Percentiles rank a stretch among this genome's conserved stretches.
Conservation (phyloP, 2,113 vertebrate species). For the Catagonus wagneri region DNA sequence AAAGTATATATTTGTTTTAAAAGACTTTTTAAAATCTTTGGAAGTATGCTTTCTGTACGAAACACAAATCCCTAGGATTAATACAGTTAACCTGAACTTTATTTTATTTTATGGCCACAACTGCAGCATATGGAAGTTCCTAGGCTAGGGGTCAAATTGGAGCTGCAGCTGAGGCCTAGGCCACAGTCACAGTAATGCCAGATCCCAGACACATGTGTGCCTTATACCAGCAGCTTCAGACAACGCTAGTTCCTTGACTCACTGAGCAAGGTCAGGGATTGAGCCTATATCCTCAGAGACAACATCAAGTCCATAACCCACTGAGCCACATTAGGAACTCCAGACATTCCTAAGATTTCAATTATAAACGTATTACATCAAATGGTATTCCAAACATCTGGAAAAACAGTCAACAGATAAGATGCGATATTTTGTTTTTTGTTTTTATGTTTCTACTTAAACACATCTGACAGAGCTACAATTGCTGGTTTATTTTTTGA, state of each 20-base stretch:
- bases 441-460: background rate
- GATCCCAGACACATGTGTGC: too few species aligned
- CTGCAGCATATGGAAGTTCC: too few species aligned
- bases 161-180: too few species aligned
- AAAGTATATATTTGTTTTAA: background rate
- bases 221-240: too few species aligned
- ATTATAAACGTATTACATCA: background rate
- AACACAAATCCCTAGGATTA: background rate
- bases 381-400: background rate
- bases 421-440: background rate
- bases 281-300: too few species aligned
- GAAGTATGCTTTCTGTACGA: background rate
- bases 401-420: background rate
- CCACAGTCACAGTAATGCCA: too few species aligned
- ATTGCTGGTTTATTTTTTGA: background rate
- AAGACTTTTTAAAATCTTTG: background rate
- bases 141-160: too few species aligned
- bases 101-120: too few species aligned
- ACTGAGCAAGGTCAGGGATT: too few species aligned
- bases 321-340: too few species aligned
- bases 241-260: too few species aligned
- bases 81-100: background rate
- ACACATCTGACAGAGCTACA: background rate
- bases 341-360: background rate
- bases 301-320: too few species aligned